Percentiles rank a stretch among this genome's conserved stretches.
Conservation (phyloP, 2,888 invertebrate genomes). For the Panzeria rudis region DNA sequence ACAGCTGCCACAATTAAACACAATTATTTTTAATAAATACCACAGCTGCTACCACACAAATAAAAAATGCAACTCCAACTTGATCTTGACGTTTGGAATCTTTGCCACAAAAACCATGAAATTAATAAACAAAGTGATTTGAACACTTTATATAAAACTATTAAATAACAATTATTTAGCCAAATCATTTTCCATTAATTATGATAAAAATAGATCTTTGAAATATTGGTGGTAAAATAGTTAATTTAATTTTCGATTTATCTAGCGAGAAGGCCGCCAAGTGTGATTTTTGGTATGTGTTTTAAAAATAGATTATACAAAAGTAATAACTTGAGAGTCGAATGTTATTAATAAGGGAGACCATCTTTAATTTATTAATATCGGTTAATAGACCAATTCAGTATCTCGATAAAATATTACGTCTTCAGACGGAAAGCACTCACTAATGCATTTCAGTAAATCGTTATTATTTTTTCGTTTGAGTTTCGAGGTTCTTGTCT, state of each 20-base stretch:
- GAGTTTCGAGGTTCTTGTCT: too few relatives aligned
- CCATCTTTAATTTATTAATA: too few relatives aligned
- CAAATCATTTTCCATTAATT: conserved; percentile 1
- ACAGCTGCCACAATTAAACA: conserved; percentile 63
- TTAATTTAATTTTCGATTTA: neutral
- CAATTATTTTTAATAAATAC: conserved; percentile 50
- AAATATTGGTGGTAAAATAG: neutral
- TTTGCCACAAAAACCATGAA: conserved; percentile 24
- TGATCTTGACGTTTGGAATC: conserved; percentile 50
- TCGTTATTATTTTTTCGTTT: too few relatives aligned
- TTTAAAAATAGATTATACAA: too few relatives aligned
- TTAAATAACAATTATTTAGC: conserved; percentile 10
- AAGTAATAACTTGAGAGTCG: too few relatives aligned
- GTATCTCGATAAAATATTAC: too few relatives aligned
- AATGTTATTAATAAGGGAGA: too few relatives aligned
- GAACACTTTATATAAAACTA: neutral
- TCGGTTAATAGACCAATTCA: too few relatives aligned
- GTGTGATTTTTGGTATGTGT: neutral
- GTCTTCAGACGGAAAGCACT: too few relatives aligned
- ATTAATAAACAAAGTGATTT: neutral
- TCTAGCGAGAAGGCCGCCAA: neutral
- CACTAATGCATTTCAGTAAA: too few relatives aligned
- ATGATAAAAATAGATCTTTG: neutral
- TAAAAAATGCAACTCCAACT: conserved; percentile 21
- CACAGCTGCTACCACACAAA: conserved; percentile 1